phyloP scores from a whole-genome alignment of 2,888 invertebrate species.

The Erpobdella octoculata region DNA sequence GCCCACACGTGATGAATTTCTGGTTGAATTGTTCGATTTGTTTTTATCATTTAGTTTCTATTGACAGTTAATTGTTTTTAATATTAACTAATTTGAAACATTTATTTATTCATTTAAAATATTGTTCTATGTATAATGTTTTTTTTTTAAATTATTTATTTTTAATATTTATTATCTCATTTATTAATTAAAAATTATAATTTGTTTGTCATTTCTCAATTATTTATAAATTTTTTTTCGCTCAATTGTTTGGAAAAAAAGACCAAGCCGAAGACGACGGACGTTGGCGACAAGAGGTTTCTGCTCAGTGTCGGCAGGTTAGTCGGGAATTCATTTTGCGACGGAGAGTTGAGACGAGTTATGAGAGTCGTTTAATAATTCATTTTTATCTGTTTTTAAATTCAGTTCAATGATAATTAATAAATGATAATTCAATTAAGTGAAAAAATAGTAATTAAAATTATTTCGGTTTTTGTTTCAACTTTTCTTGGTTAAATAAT shows the following conservation, averaged over 20 bases:
- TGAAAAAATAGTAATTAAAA: too few species aligned
- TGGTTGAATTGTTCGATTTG: too few species aligned
- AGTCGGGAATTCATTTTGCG: too few species aligned
- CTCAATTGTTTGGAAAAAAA: slow-evolving; percentile 31
- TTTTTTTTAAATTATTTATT: background rate
- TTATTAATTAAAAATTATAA: background rate
- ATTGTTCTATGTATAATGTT: background rate
- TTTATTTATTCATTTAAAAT: background rate
- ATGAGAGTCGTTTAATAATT: too few species aligned
- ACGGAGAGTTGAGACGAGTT: too few species aligned
- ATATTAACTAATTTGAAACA: too few species aligned
- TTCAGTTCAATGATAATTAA: too few species aligned
- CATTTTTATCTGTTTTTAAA: too few species aligned
- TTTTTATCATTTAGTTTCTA: too few species aligned
- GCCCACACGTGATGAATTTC: too few species aligned
- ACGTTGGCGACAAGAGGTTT: slow-evolving; percentile 67
- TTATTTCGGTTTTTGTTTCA: background rate
- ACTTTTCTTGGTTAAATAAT: background rate
- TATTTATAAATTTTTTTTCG: background rate
- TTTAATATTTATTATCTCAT: slow-evolving; percentile 14
- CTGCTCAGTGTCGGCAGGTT: slow-evolving; percentile 71
- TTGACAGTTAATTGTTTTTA: too few species aligned
- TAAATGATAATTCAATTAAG: too few species aligned
- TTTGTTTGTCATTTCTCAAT: background rate
- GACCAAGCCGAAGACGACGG: slow-evolving; percentile 53